Conservation (phyloP, 2,797 vertebrate genomes). For the Orestias chungarensis region DNA sequence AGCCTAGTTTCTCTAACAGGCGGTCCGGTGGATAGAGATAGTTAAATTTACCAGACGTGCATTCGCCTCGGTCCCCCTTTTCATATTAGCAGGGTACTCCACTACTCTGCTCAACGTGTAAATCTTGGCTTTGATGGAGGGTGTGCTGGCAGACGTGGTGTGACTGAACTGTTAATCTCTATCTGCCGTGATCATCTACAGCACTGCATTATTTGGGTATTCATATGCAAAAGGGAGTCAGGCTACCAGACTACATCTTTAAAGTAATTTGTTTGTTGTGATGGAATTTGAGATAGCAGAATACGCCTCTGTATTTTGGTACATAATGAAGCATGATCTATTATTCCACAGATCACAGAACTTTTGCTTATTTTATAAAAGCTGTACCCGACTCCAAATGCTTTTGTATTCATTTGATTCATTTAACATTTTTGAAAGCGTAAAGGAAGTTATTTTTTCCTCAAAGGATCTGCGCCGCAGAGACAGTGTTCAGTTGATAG, state of each 20-base stretch:
- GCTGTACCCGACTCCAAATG: conserved; percentile 40
- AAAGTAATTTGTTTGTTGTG: conserved; percentile 36
- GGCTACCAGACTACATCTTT: conserved; percentile 11
- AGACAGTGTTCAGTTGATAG: conserved; percentile 28
- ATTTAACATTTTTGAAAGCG: conserved; percentile 54
- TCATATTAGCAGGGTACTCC: conserved; percentile 18
- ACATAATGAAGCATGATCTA: conserved; percentile 34
- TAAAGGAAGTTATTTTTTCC: conserved; percentile 45
- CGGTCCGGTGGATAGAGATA: conserved; percentile 33
- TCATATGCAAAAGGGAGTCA: conserved; percentile 5
- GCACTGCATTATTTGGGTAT: conserved; percentile 20
- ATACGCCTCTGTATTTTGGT: conserved; percentile 27
- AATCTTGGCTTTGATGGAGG: conserved; percentile 49
- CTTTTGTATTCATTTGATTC: conserved; percentile 35
- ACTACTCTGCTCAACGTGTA: conserved; percentile 27
- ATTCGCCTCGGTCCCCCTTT: conserved; percentile 26
- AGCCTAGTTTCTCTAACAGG: conserved; percentile 55
- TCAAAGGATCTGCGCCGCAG: conserved; percentile 17
- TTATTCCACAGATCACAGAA: conserved; percentile 51
- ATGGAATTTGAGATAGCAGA: conserved; percentile 29
- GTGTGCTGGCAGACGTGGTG: conserved; percentile 8
- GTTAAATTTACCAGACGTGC: conserved; percentile 41
- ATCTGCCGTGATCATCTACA: conserved; percentile 23
- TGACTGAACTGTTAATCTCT: conserved; percentile 47
- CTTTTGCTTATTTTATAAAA: conserved; percentile 48